Base-by-base conservation (phyloP, 2,113 vertebrate species). In the Brachionichthys hirsutus region DNA sequence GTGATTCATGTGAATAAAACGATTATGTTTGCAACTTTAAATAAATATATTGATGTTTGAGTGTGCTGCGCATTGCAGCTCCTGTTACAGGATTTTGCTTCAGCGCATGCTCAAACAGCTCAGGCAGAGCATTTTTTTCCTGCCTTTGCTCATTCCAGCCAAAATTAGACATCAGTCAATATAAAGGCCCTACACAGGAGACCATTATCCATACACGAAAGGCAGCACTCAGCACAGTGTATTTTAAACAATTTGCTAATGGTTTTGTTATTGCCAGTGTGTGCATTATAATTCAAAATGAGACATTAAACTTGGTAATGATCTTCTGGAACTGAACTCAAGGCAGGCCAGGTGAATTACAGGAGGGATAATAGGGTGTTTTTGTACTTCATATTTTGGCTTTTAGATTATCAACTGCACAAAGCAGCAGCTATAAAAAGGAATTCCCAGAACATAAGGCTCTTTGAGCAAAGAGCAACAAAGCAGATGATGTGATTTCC, bases 141-240 rank as follows among this genome's bases (percentile, higher is more conserved):
- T 67, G 35, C 42, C 57, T 64, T 73, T 57, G 59, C 60, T 64
- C 30, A 59, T 69, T 75, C 55, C 54, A 62, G 62, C 18, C 38
- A 60, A 74, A 76, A 74, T 71, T 69, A 73, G 54, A 65, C 66
- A 80, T 80, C 60, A 67, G 60, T 79, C 69, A 84, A 70, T 42
- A 51, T 51, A 69, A 76, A 57, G 61, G 73, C 68, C 50, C 68
- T 54, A 63, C 60, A 66, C 66, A 47, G 62, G 60, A 73, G 62
- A 61, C 68, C 53, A 81, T 84, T 81, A 78, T 72, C 61, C 24
- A 17, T 38, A 65, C 36, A 76, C 42, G 75, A 72, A 78, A 71
- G 53, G 59, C 30, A 57, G 54, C 67, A 73, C 64, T 73, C 70
- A 58, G 65, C 22, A 65, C 34, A 30, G 43, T 52, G 6, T 38